Evolutionary conservation across 2,113 vertebrate genomes (phyloP).

Genomic region (Nycticebus coucang): DNA sequence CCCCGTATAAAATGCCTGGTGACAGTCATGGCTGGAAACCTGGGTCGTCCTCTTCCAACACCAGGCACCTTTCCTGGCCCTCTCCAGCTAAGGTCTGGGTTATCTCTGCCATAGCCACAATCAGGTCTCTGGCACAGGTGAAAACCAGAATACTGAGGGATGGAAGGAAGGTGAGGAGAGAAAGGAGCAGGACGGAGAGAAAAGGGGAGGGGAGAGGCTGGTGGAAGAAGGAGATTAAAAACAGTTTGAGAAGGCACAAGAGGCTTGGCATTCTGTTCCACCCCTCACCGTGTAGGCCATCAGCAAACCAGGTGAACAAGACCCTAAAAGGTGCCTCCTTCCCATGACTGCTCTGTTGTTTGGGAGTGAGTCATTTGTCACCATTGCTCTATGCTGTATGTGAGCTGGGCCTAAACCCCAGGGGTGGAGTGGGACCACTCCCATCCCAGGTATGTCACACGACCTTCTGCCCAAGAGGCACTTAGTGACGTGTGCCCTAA

Average conservation of each 20-base stretch:
- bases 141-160: background rate
- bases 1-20: too few species aligned
- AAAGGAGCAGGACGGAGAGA: background rate
- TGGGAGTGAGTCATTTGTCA: background rate
- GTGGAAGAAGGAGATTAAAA: background rate
- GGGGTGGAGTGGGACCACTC: background rate
- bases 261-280: background rate
- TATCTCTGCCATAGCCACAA: background rate
- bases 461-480: background rate
- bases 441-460: background rate
- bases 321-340: background rate
- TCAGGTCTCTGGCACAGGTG: background rate
- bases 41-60: too few species aligned
- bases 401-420: background rate
- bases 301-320: background rate
- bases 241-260: background rate
- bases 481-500: background rate
- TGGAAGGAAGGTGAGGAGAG: background rate
- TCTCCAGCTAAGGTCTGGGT: background rate
- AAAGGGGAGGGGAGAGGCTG: background rate
- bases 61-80: background rate
- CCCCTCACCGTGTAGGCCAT: background rate
- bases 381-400: background rate
- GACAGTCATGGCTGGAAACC: background rate
- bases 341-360: background rate